Percentiles rank a stretch among this genome's conserved stretches.
Evolutionary conservation across 2,797 vertebrate species (phyloP).

Genomic region (Pangasius mekongensis): DNA sequence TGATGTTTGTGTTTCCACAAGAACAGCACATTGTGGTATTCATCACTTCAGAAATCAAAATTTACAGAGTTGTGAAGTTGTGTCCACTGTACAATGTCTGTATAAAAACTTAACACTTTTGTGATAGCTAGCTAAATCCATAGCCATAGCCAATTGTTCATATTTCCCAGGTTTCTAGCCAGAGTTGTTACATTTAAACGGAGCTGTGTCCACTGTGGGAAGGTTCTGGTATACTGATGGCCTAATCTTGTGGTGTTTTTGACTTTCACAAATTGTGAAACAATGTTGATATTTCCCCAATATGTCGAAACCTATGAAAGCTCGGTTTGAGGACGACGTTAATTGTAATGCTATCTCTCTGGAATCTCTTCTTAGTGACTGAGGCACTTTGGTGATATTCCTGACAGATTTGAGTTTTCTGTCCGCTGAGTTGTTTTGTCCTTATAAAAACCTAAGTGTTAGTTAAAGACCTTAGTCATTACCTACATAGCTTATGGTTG

Average conservation of each 20-base stretch:
- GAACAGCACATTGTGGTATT: neutral
- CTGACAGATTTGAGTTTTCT: neutral
- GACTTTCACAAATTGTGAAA: neutral
- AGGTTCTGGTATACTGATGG: neutral
- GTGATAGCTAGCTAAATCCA: neutral
- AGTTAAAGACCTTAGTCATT: neutral
- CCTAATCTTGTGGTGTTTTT: neutral
- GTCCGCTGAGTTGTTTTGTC: neutral
- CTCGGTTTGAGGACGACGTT: neutral
- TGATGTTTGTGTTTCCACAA: neutral
- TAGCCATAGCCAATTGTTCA: neutral
- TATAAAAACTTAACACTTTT: neutral
- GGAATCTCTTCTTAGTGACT: neutral
- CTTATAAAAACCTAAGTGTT: neutral
- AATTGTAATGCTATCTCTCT: neutral
- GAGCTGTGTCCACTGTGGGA: neutral
- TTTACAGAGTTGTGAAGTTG: neutral
- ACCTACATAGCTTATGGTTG: neutral
- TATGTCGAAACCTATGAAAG: neutral
- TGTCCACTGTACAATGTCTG: neutral
- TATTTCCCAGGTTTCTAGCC: neutral
- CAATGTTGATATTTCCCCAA: neutral
- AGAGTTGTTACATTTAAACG: neutral
- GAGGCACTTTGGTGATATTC: neutral
- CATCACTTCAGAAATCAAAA: neutral